Evolutionary conservation across 2,797 vertebrate species (phyloP).

Genomic region (Synanceia verrucosa): DNA sequence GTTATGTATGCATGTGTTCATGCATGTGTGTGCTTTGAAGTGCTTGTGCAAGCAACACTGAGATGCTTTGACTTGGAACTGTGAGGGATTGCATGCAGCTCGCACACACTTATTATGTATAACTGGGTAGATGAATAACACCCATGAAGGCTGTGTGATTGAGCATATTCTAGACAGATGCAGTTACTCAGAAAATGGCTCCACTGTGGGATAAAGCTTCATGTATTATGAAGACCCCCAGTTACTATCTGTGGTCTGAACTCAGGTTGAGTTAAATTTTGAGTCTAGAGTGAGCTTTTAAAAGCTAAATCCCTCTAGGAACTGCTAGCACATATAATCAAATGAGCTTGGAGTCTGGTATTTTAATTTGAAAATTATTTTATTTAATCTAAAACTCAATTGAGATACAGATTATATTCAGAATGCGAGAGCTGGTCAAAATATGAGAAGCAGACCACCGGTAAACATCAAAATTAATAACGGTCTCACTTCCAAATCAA

Average conservation of each 20-base stretch:
- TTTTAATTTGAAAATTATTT: constrained; percentile 17
- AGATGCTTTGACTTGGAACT: constrained; percentile 14
- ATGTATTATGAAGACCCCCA: constrained; percentile 33
- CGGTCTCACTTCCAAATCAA: neutral
- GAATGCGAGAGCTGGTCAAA: neutral
- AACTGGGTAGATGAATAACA: constrained; percentile 25
- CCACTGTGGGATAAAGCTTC: constrained; percentile 4
- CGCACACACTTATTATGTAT: constrained; percentile 32
- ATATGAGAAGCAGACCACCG: neutral
- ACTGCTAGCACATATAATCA: neutral
- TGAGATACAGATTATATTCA: neutral
- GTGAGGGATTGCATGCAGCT: constrained; percentile 38
- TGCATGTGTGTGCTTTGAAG: constrained; percentile 32
- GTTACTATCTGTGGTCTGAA: constrained; percentile 19
- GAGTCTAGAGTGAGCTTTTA: constrained; percentile 6
- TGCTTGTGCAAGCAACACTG: constrained; percentile 46
- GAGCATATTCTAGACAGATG: constrained; percentile 36
- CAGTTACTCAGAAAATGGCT: constrained; percentile 44
- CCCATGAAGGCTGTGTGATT: constrained; percentile 16
- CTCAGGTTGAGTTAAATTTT: constrained; percentile 17
- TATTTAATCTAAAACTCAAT: neutral
- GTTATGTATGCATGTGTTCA: constrained; percentile 20
- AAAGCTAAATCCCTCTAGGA: neutral
- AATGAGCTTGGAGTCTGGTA: neutral
- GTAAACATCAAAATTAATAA: neutral